phyloP scores from a whole-genome alignment of 2,888 invertebrate genomes.

The Amiota minor region DNA sequence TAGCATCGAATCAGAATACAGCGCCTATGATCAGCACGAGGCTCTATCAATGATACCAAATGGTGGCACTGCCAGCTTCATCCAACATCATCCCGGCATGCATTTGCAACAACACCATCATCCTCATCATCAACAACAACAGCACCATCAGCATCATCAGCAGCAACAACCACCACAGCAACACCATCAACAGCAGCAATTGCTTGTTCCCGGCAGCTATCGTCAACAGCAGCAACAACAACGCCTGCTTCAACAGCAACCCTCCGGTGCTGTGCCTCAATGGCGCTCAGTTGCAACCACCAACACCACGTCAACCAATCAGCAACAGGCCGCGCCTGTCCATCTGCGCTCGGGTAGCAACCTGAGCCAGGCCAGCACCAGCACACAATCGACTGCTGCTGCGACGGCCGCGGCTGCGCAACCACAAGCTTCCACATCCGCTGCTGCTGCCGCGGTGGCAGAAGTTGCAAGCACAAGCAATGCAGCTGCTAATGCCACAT shows the following conservation, averaged over 20 bases:
- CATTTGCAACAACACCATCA: constrained; percentile 33
- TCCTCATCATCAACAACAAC: constrained; percentile 54
- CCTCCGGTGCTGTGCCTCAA: constrained; percentile 8
- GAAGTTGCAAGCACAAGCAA: constrained; percentile 26
- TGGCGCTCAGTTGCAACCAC: constrained; percentile 31
- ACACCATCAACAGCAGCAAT: constrained; percentile 60
- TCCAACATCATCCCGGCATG: constrained; percentile 52
- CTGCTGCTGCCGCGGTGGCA: constrained; percentile 55
- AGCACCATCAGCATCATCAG: constrained; percentile 49
- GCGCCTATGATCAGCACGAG: constrained; percentile 82
- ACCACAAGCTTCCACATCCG: constrained; percentile 58
- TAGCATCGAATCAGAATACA: constrained; percentile 91
- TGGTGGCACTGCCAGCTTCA: constrained; percentile 56
- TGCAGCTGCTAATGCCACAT: constrained; percentile 42
- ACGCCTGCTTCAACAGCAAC: constrained; percentile 33
- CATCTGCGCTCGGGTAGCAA: constrained; percentile 72
- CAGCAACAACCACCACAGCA: constrained; percentile 60
- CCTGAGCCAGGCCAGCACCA: constrained; percentile 70
- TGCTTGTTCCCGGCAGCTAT: constrained; percentile 51
- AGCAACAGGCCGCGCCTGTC: constrained; percentile 62
- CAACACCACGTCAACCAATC: constrained; percentile 42
- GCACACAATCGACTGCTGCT: constrained; percentile 71
- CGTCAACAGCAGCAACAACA: constrained; percentile 43
- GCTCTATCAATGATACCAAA: constrained; percentile 73
- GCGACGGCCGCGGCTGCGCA: constrained; percentile 39